These are phyloP conservation scores for Chalcis sispes DNA, from an alignment of 2,888 invertebrate species.

Conservation along the genomic window DNA sequence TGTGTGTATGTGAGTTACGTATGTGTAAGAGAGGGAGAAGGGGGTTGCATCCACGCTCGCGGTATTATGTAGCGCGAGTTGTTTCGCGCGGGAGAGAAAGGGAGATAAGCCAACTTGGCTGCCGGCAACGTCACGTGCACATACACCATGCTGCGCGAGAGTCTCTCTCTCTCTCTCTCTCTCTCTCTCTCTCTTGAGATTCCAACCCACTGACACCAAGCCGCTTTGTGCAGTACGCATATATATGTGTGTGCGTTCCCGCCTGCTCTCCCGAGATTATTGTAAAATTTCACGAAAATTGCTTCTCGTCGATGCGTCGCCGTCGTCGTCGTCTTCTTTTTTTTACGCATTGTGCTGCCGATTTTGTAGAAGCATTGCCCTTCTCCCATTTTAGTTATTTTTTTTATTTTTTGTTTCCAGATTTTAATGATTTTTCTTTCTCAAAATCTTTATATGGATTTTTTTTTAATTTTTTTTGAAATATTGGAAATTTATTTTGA, in stretches of 20 bases:
- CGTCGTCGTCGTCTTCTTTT: background rate
- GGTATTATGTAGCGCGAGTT: no score
- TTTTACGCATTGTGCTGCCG: background rate
- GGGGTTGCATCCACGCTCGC: no score
- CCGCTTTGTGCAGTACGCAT: background rate
- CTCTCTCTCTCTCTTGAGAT: no score
- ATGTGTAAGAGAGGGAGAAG: no score
- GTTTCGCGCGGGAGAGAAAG: constrained; percentile 19
- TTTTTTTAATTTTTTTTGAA: no score
- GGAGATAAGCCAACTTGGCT: constrained; percentile 47
- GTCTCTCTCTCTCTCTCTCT: no score
- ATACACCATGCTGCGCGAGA: no score
- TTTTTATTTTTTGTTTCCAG: background rate
- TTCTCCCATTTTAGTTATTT: background rate
- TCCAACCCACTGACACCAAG: constrained; percentile 54
- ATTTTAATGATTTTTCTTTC: no score
- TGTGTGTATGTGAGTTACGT: no score
- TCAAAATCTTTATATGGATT: no score
- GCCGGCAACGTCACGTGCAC: constrained; percentile 32
- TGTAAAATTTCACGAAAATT: constrained; percentile 37
- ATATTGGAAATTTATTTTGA: no score
- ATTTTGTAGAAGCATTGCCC: no score
- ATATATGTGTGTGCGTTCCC: background rate
- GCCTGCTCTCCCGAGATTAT: constrained; percentile 17
- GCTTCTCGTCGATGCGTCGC: background rate